These are phyloP conservation scores for Criorhina ranunculi DNA, from an alignment of 2,888 invertebrate species.

Conservation along the genomic window DNA sequence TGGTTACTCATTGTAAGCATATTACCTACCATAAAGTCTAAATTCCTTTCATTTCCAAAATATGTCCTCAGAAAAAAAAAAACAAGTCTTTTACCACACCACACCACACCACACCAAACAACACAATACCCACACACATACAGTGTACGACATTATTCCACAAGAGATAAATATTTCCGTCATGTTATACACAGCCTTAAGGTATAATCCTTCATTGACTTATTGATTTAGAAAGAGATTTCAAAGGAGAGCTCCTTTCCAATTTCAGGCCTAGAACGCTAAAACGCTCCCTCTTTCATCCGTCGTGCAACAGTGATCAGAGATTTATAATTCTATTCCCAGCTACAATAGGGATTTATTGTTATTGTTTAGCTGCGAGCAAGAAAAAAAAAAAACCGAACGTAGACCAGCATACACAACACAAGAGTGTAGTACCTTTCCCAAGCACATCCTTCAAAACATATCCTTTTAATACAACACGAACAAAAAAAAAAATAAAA, in stretches of 20 bases:
- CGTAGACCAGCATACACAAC: neutral
- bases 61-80: neutral
- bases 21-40: constrained; percentile 8
- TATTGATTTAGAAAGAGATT: constrained; percentile 55
- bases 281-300: constrained; percentile 21
- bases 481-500: constrained; percentile 13
- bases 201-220: constrained; percentile 60
- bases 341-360: constrained; percentile 50
- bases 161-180: constrained; percentile 19
- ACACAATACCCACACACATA: neutral
- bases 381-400: constrained; percentile 11
- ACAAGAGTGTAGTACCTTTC: constrained; percentile 4
- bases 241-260: constrained; percentile 8
- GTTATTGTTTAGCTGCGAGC: constrained; percentile 52
- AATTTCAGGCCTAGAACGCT: neutral
- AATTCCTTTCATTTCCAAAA: constrained; percentile 5
- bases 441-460: constrained; percentile 43
- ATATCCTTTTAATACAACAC: constrained; percentile 50
- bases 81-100: too few species aligned
- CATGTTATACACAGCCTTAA: constrained; percentile 40
- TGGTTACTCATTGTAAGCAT: neutral
- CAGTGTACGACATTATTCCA: constrained; percentile 6
- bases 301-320: constrained; percentile 48
- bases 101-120: neutral
- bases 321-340: constrained; percentile 65